Evolutionary conservation across 2,113 vertebrate species (phyloP).

Genomic region (Coracopsis vasa): DNA sequence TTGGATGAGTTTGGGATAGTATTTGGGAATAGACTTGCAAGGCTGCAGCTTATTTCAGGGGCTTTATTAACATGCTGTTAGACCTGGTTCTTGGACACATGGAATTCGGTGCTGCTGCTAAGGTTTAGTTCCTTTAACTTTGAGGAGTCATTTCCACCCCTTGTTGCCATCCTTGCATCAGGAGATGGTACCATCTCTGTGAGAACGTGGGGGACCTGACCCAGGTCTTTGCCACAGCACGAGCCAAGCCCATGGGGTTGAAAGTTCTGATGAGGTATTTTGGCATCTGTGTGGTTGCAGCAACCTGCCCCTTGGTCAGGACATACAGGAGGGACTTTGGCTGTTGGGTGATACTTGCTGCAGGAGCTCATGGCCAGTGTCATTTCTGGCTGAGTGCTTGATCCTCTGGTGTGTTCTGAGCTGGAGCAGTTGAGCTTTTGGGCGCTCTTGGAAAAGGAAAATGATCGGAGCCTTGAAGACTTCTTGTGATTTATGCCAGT

Average conservation of each 20-base stretch:
- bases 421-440: background rate
- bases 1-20: background rate
- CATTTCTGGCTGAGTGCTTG: background rate
- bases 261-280: background rate
- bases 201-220: background rate
- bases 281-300: background rate
- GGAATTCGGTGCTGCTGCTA: background rate
- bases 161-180: background rate
- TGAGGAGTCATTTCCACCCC: accelerated
- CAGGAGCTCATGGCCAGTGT: background rate
- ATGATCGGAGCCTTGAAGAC: background rate
- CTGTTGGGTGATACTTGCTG: background rate
- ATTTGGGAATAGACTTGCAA: background rate
- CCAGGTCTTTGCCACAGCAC: accelerated
- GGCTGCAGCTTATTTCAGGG: background rate
- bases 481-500: background rate
- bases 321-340: background rate
- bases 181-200: background rate
- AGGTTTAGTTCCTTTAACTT: background rate
- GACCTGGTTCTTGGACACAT: accelerated
- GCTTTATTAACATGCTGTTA: background rate
- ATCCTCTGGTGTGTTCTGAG: accelerated
- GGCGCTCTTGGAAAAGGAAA: background rate
- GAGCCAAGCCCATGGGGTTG: background rate
- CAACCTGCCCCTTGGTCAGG: background rate